phyloP scores from a whole-genome alignment of 2,797 vertebrate genomes.

The Hypotaenidia philippensis region DNA sequence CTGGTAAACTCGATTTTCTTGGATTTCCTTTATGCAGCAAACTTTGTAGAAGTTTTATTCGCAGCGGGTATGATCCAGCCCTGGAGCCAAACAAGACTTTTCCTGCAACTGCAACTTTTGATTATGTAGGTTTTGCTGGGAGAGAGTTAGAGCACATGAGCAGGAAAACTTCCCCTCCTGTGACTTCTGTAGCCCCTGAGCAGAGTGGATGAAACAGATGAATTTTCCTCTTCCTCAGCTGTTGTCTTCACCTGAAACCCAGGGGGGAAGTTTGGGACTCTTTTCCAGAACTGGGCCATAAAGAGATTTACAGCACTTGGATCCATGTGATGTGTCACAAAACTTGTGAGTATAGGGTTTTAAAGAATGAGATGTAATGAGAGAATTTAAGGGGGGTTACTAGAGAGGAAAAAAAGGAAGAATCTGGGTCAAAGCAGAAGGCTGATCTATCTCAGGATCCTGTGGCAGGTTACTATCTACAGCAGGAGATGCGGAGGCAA shows the following conservation, averaged over 20 bases:
- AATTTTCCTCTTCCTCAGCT: not conserved
- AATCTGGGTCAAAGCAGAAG: not conserved
- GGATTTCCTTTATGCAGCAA: not conserved
- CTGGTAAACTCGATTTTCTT: not conserved
- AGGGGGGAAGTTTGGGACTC: not conserved
- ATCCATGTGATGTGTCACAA: not conserved
- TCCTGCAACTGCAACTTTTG: not conserved
- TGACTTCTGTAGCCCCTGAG: not conserved
- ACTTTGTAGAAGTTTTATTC: not conserved
- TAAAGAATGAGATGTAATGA: not conserved
- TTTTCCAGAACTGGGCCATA: not conserved
- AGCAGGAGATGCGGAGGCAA: not conserved
- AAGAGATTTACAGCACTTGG: not conserved
- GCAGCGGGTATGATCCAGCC: not conserved
- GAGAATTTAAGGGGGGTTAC: not conserved
- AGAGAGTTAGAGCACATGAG: not conserved
- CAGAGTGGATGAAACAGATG: not conserved
- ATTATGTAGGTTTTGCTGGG: not conserved
- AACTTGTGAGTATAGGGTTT: not conserved
- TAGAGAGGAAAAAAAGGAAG: not conserved
- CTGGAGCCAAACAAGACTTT: constrained; percentile 14
- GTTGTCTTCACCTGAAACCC: not conserved
- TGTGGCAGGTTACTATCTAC: not conserved
- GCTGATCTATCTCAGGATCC: not conserved
- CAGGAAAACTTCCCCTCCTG: not conserved